A percentile compares a stretch with the other conserved stretches of the same genome.
Conservation (phyloP, 2,113 vertebrate genomes). For the Tragelaphus imberbis region DNA sequence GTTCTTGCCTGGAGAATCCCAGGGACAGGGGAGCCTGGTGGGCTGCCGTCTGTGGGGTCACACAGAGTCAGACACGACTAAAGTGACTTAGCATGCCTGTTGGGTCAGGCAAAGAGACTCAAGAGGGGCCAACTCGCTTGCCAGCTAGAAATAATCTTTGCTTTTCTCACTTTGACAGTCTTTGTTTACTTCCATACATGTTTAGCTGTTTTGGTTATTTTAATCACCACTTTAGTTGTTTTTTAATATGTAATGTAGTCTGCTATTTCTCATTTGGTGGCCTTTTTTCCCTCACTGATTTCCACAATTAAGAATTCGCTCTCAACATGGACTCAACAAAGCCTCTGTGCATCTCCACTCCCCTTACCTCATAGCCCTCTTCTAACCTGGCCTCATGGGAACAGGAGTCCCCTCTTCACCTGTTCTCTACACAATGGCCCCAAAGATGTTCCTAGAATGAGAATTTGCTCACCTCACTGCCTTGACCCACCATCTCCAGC, state of each 20-base stretch:
- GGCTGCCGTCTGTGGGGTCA: too few relatives aligned
- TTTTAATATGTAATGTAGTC: not conserved
- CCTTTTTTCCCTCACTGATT: not conserved
- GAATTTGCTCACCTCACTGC: not conserved
- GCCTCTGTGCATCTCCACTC: not conserved
- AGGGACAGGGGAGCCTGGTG: too few relatives aligned
- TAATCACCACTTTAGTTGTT: not conserved
- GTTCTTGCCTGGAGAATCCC: too few relatives aligned
- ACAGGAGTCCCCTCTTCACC: too few relatives aligned
- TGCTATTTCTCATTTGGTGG: not conserved
- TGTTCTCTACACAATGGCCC: not conserved
- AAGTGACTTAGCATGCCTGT: not conserved
- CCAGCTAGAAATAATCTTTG: not conserved
- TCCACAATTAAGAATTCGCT: not conserved
- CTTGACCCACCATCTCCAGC: not conserved
- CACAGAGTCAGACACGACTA: too few relatives aligned
- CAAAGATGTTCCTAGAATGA: not conserved
- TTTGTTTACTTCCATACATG: not conserved
- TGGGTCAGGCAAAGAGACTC: not conserved
- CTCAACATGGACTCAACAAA: not conserved
- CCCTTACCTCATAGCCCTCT: not conserved
- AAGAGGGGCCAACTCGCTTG: not conserved
- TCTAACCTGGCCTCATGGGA: not conserved
- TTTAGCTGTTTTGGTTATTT: not conserved
- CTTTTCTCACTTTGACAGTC: not conserved